Base-by-base conservation (phyloP, 2,113 vertebrate genomes). In the Sphaerodactylus townsendi region DNA sequence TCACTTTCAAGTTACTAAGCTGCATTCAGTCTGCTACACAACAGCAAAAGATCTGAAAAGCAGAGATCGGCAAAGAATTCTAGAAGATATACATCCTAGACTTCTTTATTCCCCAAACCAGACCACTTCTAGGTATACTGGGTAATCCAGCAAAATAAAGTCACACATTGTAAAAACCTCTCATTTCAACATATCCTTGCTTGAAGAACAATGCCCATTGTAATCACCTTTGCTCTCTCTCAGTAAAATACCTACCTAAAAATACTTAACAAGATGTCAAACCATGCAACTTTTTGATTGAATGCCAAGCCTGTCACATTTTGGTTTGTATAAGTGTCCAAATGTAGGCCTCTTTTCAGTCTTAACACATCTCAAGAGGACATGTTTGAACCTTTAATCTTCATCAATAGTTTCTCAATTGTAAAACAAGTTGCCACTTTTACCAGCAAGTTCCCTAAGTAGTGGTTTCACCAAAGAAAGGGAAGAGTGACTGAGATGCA, bases 1-100 rank as follows among this genome's bases (percentile, higher is more conserved):
- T 90, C 92, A 94, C 13, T 83, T 85, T 70, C 39, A 64, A 56
- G 79, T 91, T 92, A 92, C 91, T 88, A 94, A 88, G 56, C 25
- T 83, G 87, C 92, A 71, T 76, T 77, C 84, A 82, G 87, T 91
- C 93, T 94, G 89, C 83, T 89, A 86, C 39, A 85, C 23, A 35
- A 90, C 74, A 62, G 8, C 73, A 62, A 28, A 8, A 62, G 59
- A 23, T 25, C 82, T 23, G 5, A 89, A 82, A 92, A 82, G 64
- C 71, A 56, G 50, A 84, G 79, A n/a, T 83, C 83, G 82, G 35
- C 81, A 86, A 81, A 81, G 37, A 81, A 81, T 41, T 50, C 37
- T 85, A 62, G 37, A 46, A 62, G 44, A 74, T n/a, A 81, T 25
- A 70, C 1, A 11, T 56, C 37, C 41, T 71, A 84, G 87, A 5